Evolutionary conservation across 2,113 vertebrate genomes (phyloP), one percentile per base, ranked within the genome.

Genomic region (Vulpes ferrilata): DNA sequence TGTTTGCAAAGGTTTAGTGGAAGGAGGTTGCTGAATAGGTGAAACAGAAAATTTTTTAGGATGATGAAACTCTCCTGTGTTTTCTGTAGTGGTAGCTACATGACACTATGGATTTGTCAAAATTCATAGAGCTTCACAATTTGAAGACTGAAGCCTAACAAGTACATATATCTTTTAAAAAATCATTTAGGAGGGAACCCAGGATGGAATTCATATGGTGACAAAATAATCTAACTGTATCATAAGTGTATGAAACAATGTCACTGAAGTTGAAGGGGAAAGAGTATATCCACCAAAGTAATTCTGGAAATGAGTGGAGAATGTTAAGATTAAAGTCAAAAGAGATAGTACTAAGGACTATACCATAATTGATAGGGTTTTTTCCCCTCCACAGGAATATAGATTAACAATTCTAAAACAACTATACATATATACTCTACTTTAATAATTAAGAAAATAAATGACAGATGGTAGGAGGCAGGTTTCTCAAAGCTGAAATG

Each of bases 11-110:
- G 13, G 7, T 43, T 91, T 7, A 32, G 6, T 67, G n/a, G 71
- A 35, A 7, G 11, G 4, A 0, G 2, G 12, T 27, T 1, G 19
- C 53, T 62, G 6, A 30, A 12, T 2, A 57, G 13, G 22, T 59
- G 23, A 19, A 74, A 27, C 2, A 12, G 11, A 2, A 16, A 9
- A 16, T 32, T 51, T 48, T 74, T 53, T 38, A 88, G 60, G 3
- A 17, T 65, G 11, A 11, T 64, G 7, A 76, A 64, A 60, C 9
- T 48, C 48, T 51, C 59, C 43, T 87, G 7, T 38, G 23, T 88
- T 7, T 35, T 55, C 27, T 82, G 6, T 32, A 71, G 13, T 62
- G 20, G 15, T 53, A 23, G n/a, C 59, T 67, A 12, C 9, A 12
- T 1, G 20, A 62, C 35, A 83, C 30, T 23, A 71, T 4, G 53